These are phyloP conservation scores for Glandiceps talaboti DNA, from an alignment of 53 echinoderm and acorn worm species.

Conservation along the genomic window DNA sequence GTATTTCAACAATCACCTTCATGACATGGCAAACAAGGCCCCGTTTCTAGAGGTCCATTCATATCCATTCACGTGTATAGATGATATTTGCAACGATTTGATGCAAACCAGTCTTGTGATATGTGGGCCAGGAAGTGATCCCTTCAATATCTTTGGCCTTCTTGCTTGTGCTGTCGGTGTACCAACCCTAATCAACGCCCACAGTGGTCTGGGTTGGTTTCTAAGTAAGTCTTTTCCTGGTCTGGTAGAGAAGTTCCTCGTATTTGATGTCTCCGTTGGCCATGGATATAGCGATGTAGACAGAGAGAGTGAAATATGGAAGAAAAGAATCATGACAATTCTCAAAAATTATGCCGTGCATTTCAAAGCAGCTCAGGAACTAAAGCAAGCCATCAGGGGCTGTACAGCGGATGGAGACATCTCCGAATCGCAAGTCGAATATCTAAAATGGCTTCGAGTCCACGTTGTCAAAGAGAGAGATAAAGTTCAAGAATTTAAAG, in stretches of 20 bases:
- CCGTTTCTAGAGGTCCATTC: background rate
- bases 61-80: background rate
- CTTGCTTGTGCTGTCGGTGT: background rate
- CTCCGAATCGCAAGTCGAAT: too few relatives aligned
- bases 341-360: background rate
- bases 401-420: background rate
- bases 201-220: background rate
- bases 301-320: background rate
- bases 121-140: background rate
- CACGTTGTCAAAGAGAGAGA: too few relatives aligned
- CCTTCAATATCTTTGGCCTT: background rate
- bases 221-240: background rate
- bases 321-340: background rate
- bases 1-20: background rate
- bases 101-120: background rate
- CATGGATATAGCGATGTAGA: background rate
- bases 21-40: background rate
- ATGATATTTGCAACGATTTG: background rate
- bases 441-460: too few relatives aligned
- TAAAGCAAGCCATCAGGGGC: background rate
- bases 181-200: background rate
- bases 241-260: background rate
- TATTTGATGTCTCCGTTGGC: background rate
- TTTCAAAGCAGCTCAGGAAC: background rate
- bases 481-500: too few relatives aligned